These are phyloP conservation scores for Rhizoglyphus robini DNA, from an alignment of 1,140 invertebrate genomes.

Conservation along the genomic window DNA sequence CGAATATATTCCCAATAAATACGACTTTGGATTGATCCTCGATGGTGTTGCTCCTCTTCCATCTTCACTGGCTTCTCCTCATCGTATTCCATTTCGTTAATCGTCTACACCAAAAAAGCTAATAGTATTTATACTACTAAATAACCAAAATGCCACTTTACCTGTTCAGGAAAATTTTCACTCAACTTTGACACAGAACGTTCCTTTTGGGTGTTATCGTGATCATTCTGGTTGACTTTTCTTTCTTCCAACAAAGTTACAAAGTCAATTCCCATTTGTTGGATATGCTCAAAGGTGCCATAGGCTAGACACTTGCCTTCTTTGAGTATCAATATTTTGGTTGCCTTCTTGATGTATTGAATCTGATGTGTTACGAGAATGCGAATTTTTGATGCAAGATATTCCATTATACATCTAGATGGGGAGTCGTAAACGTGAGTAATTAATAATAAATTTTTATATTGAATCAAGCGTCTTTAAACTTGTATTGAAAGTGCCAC, in stretches of 20 bases:
- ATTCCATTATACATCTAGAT: slow-evolving; percentile 3
- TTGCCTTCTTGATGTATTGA: slow-evolving; percentile 48
- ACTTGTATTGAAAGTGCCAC: no score
- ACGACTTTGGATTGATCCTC: slow-evolving; percentile 8
- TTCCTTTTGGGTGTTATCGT: background rate
- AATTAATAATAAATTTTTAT: background rate
- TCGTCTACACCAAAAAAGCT: background rate
- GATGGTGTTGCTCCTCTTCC: slow-evolving; percentile 17
- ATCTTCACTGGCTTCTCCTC: slow-evolving; percentile 4
- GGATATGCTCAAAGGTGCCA: slow-evolving; percentile 11
- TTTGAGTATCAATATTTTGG: slow-evolving; percentile 59
- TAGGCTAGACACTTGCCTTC: slow-evolving; percentile 32
- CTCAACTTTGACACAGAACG: no score
- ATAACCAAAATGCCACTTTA: background rate
- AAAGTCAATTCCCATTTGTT: slow-evolving; percentile 19
- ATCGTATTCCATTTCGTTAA: background rate
- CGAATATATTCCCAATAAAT: slow-evolving; percentile 19
- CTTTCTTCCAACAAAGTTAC: slow-evolving; percentile 12
- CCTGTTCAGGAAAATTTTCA: no score
- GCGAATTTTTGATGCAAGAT: slow-evolving; percentile 22
- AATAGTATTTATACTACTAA: background rate
- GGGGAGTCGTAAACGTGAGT: no score
- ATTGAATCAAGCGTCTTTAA: no score
- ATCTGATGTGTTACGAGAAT: slow-evolving; percentile 37
- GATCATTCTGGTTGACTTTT: background rate